These are phyloP conservation scores for Drosophila bocqueti DNA, from an alignment of 1,140 invertebrate genomes.

Conservation along the genomic window DNA sequence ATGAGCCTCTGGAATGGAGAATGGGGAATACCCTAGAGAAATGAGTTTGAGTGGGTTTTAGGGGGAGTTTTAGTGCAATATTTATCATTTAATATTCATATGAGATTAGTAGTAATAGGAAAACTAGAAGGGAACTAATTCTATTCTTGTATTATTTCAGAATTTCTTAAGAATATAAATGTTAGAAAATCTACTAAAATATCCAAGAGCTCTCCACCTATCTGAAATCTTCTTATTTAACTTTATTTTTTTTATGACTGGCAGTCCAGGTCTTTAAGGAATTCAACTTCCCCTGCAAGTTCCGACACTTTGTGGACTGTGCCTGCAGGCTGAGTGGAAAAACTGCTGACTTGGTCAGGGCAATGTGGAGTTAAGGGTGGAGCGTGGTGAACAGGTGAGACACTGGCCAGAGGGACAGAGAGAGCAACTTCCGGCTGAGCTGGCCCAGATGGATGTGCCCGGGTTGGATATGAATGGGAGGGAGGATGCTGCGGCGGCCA, in stretches of 20 bases:
- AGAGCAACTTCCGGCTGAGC: slow-evolving; percentile 40
- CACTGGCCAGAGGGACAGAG: slow-evolving; percentile 40
- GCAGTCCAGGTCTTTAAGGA: slow-evolving; percentile 1
- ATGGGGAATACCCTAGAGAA: slow-evolving; percentile 20
- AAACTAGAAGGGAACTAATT: not conserved
- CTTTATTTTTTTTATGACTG: slow-evolving; percentile 13
- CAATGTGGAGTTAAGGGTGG: slow-evolving; percentile 1
- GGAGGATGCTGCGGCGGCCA: slow-evolving; percentile 32
- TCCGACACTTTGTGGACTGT: slow-evolving; percentile 20
- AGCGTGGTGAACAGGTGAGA: slow-evolving; percentile 34
- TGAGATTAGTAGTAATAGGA: not conserved
- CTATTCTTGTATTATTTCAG: not conserved
- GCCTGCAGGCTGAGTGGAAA: slow-evolving; percentile 17
- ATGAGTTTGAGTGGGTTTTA: slow-evolving; percentile 1
- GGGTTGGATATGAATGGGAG: slow-evolving; percentile 34
- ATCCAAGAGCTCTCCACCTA: no score
- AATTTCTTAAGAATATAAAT: not conserved
- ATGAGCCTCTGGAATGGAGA: not conserved
- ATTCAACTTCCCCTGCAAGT: slow-evolving; percentile 10
- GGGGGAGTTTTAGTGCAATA: not conserved
- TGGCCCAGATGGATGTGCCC: slow-evolving; percentile 40
- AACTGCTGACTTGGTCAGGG: slow-evolving; percentile 56
- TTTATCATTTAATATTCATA: slow-evolving; percentile 12
- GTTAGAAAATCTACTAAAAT: no score
- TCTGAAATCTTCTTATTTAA: not conserved